Conservation (phyloP, 2,797 vertebrate genomes). For the Garrulus glandarius region DNA sequence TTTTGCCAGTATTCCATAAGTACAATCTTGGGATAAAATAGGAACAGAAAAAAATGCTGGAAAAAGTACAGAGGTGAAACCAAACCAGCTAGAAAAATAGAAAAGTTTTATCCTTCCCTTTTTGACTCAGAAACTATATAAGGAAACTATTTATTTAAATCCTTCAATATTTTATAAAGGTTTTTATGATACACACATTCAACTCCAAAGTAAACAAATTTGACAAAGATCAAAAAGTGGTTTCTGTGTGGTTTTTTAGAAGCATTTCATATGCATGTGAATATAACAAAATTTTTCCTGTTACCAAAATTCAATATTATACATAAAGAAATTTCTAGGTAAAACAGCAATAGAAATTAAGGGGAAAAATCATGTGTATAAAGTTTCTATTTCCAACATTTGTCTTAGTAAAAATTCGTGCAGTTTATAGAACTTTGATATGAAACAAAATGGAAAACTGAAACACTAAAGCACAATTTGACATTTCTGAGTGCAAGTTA, state of each 20-base stretch:
- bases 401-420: neutral
- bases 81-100: neutral
- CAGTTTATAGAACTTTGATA: neutral
- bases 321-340: neutral
- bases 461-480: neutral
- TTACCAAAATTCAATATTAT: neutral
- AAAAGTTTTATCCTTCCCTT: neutral
- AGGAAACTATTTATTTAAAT: neutral
- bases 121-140: neutral
- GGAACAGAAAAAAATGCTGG: neutral
- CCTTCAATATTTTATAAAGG: neutral
- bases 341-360: neutral
- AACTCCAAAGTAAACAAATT: neutral
- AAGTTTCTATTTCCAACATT: neutral
- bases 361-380: accelerated
- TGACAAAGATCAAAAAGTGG: neutral
- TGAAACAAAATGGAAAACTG: neutral
- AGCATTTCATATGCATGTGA: neutral
- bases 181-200: neutral
- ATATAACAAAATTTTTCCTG: neutral
- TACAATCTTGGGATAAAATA: neutral
- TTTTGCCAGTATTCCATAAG: neutral
- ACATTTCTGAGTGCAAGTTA: neutral
- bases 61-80: neutral
- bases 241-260: accelerated